Evolutionary conservation across 2,888 invertebrate genomes (phyloP).

Genomic region (Alloplasta piceator): DNA sequence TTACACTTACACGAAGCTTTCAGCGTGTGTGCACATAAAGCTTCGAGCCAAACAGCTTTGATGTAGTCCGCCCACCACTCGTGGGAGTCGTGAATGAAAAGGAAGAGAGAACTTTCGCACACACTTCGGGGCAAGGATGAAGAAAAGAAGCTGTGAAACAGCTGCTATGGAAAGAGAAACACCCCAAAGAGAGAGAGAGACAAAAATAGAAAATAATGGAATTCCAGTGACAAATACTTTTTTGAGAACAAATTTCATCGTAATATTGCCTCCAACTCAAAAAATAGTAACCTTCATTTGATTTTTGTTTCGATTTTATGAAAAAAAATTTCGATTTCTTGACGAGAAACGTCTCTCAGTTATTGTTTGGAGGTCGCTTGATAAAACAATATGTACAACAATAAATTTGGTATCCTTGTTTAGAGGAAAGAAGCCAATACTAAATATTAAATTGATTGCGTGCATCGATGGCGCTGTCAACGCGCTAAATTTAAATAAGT

Average conservation of each 20-base stretch:
- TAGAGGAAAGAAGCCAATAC: too few relatives aligned
- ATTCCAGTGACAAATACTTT: background rate
- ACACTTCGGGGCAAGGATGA: background rate
- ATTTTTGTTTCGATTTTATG: too few relatives aligned
- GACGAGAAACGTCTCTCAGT: too few relatives aligned
- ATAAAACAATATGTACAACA: too few relatives aligned
- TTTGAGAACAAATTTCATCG: background rate
- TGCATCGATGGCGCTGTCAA: too few relatives aligned
- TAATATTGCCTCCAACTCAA: too few relatives aligned
- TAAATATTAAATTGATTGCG: too few relatives aligned
- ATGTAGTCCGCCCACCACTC: conserved; percentile 17
- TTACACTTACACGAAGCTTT: conserved; percentile 34
- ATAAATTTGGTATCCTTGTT: too few relatives aligned
- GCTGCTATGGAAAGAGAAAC: background rate
- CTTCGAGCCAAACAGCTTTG: conserved; percentile 26
- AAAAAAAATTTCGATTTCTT: too few relatives aligned
- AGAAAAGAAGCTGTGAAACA: conserved; percentile 26
- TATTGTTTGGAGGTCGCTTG: too few relatives aligned
- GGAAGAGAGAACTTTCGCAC: conserved; percentile 26
- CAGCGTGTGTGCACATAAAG: conserved; percentile 25
- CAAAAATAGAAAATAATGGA: background rate
- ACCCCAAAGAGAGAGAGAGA: background rate
- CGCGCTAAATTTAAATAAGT: too few relatives aligned
- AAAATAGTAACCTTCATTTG: too few relatives aligned
- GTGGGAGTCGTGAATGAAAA: conserved; percentile 25